phyloP scores from a whole-genome alignment of 1,140 invertebrate genomes.

The Helicoverpa zea region DNA sequence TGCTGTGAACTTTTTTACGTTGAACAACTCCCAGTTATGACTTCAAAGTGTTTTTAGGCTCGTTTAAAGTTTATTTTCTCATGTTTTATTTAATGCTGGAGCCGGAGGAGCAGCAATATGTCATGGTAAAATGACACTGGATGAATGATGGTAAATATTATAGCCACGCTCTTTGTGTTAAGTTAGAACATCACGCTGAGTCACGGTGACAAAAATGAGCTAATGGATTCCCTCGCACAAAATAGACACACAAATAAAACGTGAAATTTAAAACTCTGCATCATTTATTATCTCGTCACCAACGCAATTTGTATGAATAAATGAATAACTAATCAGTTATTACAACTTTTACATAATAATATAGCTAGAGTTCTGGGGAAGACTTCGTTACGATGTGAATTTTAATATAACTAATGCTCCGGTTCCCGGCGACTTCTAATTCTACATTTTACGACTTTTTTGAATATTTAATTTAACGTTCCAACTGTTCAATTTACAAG shows the following conservation, averaged over 20 bases:
- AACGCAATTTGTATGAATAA: slow-evolving; percentile 45
- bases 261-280: slow-evolving; percentile 54
- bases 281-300: slow-evolving; percentile 46
- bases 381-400: slow-evolving; percentile 34
- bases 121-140: slow-evolving; percentile 71
- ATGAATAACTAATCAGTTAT: slow-evolving; percentile 38
- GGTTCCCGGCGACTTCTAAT: slow-evolving; percentile 3
- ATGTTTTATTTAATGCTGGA: slow-evolving; percentile 59
- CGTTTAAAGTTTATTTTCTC: slow-evolving; percentile 55
- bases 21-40: slow-evolving; percentile 39
- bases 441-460: slow-evolving; percentile 10
- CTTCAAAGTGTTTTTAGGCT: slow-evolving; percentile 62
- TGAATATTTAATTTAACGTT: slow-evolving; percentile 18
- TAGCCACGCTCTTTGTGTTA: slow-evolving; percentile 59
- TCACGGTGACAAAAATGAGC: slow-evolving; percentile 66
- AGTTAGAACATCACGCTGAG: slow-evolving; percentile 51
- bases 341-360: slow-evolving; percentile 34
- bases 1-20: slow-evolving; percentile 45
- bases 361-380: slow-evolving; percentile 5
- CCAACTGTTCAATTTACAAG: background rate
- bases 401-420: slow-evolving; percentile 22
- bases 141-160: slow-evolving; percentile 78
- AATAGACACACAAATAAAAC: slow-evolving; percentile 66
- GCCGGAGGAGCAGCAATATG: slow-evolving; percentile 59
- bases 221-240: slow-evolving; percentile 72